Conservation (phyloP, 1,140 invertebrate species). For the Solenopsis fugax region DNA sequence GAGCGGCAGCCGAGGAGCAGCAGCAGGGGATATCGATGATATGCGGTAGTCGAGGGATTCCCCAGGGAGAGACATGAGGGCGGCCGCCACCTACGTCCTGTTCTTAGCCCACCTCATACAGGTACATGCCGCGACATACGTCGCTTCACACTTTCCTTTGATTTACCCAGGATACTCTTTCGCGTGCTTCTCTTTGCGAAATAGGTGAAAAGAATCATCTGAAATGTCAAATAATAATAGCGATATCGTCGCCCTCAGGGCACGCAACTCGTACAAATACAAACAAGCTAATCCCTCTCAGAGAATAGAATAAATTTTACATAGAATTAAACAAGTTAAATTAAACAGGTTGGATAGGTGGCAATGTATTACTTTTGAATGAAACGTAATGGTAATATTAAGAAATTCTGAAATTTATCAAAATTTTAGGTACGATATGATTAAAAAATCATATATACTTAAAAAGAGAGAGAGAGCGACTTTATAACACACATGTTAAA, state of each 20-base stretch:
- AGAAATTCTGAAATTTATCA: too few relatives aligned
- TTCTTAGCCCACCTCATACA: constrained; percentile 86
- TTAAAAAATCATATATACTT: neutral
- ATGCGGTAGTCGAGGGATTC: constrained; percentile 86
- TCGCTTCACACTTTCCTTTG: neutral
- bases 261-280: neutral
- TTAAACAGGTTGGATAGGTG: neutral
- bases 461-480: neutral
- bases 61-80: constrained; percentile 87
- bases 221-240: constrained; percentile 26
- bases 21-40: constrained; percentile 82
- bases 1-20: constrained; percentile 60
- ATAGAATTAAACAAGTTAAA: neutral
- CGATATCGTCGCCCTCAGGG: neutral
- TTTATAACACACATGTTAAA: neutral
- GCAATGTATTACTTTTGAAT: too few relatives aligned
- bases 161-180: neutral
- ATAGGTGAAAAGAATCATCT: neutral
- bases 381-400: too few relatives aligned
- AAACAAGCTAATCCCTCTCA: neutral
- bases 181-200: constrained; percentile 2
- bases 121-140: too few relatives aligned
- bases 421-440: too few relatives aligned
- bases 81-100: constrained; percentile 86
- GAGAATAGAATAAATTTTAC: neutral